phyloP scores from a whole-genome alignment of 1,140 invertebrate species.

The Ceratina japonica region DNA sequence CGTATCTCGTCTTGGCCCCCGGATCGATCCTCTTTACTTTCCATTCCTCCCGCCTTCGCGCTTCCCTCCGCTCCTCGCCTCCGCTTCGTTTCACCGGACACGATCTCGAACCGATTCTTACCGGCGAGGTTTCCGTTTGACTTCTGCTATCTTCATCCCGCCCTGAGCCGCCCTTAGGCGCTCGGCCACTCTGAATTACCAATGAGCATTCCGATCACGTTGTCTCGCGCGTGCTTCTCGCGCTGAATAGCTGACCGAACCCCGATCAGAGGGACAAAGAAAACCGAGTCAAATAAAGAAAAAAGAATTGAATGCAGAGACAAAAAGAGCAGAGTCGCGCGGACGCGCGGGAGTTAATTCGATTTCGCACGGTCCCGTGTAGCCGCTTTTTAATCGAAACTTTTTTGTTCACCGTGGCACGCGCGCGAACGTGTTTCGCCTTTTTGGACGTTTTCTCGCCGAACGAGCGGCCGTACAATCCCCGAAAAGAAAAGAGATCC shows the following conservation, averaged over 20 bases:
- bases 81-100: conserved; percentile 28
- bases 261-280: conserved; percentile 34
- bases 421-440: not conserved
- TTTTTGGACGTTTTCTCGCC: not conserved
- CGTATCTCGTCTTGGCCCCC: not conserved
- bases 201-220: conserved; percentile 64
- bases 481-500: too few relatives aligned
- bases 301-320: not conserved
- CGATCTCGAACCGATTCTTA: conserved; percentile 36
- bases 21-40: conserved; percentile 24
- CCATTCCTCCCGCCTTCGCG: conserved; percentile 1
- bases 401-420: conserved; percentile 5
- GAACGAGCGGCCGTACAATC: too few relatives aligned
- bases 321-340: not conserved
- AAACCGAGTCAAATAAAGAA: not conserved
- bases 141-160: conserved; percentile 52
- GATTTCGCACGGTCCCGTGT: conserved; percentile 22
- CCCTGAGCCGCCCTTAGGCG: conserved; percentile 8
- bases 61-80: not conserved
- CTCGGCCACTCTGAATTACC: conserved; percentile 52
- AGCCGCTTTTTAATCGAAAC: conserved; percentile 47
- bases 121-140: conserved; percentile 43
- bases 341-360: conserved; percentile 40
- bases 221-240: conserved; percentile 49
- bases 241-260: conserved; percentile 26